Base-by-base conservation (phyloP, 1,140 invertebrate species). In the Capitella teleta region DNA sequence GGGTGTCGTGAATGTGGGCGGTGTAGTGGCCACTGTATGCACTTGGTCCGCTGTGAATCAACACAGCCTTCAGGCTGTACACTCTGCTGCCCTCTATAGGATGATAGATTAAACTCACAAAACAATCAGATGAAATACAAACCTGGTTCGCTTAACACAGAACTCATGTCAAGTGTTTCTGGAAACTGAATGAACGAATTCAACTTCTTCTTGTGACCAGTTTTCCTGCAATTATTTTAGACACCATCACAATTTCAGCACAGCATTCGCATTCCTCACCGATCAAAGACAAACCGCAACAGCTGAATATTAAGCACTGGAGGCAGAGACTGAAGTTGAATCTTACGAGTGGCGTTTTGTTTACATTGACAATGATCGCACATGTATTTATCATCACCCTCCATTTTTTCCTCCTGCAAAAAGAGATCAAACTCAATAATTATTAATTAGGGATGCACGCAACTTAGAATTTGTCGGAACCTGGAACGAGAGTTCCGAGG, bases 21-120 rank as follows among this genome's bases (percentile, higher is more conserved):
- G 82, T 77, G 58, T 83, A 84, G 66, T 84, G 82, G n/a, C 82
- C 82, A 38, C 79, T 82, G 58, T 82, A 77, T 6, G 82, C 81
- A 49, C 76, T 80, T 19, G 74, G 72, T 8, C 82, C 82, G 61
- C 78, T 75, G 56, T 84, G 82, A 49, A 82, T 80, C 18, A 84
- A 63, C 52, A 83, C 80, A 6, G 81, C 82, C 30, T 73, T 76
- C 25, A 84, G 67, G 58, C 78, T 74, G 56, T 84, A 84, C n/a
- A 76, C 54, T 30, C 70, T 16, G 2, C 18, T 46, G n/a, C 32
- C 45, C 26, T 8, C 45, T 47, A 36, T 8, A 14, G 16, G 32
- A 34, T 34, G 32, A 12, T 34, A 16, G 10, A 16, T 12, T 10
- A 10, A 34, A 34, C 32, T 12, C 4, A 38, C 16, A 38, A 21